Percentiles rank a stretch among this genome's conserved stretches.
Conservation (phyloP, 2,113 vertebrate species). For the Chaenocephalus aceratus region DNA sequence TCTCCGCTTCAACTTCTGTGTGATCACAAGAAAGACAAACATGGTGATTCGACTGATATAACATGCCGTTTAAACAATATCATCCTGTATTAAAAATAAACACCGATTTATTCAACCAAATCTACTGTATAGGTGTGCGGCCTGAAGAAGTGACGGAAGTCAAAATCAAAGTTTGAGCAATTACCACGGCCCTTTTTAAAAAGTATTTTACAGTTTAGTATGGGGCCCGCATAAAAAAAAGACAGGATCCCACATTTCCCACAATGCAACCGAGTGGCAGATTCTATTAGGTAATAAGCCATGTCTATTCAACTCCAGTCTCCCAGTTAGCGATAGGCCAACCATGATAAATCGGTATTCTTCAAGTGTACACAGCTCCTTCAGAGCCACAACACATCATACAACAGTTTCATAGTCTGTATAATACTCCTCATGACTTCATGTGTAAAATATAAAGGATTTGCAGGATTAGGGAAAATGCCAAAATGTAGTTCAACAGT, state of each 20-base stretch:
- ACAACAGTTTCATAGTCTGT: neutral
- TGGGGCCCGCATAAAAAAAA: neutral
- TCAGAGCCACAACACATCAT: neutral
- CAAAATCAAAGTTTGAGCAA: neutral
- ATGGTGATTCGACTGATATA: neutral
- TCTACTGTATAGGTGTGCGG: neutral
- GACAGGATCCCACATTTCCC: neutral
- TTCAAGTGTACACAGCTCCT: neutral
- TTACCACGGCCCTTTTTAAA: neutral
- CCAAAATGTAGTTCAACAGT: no score
- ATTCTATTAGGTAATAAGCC: neutral
- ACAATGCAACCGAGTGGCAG: neutral
- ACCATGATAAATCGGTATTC: neutral
- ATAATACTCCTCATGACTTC: neutral
- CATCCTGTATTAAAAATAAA: neutral
- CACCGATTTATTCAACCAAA: neutral
- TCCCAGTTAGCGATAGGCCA: no score
- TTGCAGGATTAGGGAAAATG: no score
- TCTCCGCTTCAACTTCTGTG: constrained; percentile 89
- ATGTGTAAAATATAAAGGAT: no score
- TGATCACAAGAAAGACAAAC: constrained; percentile 10
- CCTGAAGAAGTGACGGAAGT: neutral
- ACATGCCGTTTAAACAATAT: neutral
- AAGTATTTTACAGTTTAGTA: neutral
- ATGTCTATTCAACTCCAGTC: neutral